A percentile compares a stretch with the other conserved stretches of the same genome.
Evolutionary conservation across 2,888 invertebrate genomes (phyloP).

Genomic region (Alcis repandata): DNA sequence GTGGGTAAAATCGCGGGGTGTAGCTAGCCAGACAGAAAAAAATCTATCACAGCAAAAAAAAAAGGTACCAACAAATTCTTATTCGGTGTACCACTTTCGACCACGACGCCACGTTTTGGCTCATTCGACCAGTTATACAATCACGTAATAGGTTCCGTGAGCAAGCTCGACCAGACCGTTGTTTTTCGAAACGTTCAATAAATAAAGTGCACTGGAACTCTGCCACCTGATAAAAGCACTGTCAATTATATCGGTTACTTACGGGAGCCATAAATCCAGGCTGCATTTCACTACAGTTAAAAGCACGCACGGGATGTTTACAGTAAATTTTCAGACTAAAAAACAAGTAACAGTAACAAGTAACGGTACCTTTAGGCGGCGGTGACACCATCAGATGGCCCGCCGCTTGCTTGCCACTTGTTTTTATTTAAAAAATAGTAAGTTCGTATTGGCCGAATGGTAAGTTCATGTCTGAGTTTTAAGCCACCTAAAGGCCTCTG

Average conservation of each 20-base stretch:
- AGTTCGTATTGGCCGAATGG: too few relatives aligned
- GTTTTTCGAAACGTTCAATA: conserved; percentile 14
- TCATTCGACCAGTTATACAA: neutral
- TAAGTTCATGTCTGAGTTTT: too few relatives aligned
- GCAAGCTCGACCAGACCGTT: neutral
- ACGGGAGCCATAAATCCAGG: neutral
- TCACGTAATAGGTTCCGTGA: conserved; percentile 1
- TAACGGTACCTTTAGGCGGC: too few relatives aligned
- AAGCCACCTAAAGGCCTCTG: too few relatives aligned
- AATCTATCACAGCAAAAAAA: too few relatives aligned
- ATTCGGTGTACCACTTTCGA: neutral
- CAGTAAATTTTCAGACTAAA: too few relatives aligned
- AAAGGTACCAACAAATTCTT: neutral
- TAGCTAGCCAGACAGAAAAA: too few relatives aligned
- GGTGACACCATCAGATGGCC: too few relatives aligned
- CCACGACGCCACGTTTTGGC: neutral
- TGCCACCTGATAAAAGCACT: conserved; percentile 31
- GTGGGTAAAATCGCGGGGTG: too few relatives aligned
- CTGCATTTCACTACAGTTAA: neutral
- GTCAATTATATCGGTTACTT: conserved; percentile 1
- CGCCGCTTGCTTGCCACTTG: too few relatives aligned
- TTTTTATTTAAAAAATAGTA: too few relatives aligned
- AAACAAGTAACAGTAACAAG: too few relatives aligned
- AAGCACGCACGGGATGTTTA: neutral
- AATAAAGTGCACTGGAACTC: conserved; percentile 22